Evolutionary conservation across 2,888 invertebrate species (phyloP).

Genomic region (Masnerella sp.): DNA sequence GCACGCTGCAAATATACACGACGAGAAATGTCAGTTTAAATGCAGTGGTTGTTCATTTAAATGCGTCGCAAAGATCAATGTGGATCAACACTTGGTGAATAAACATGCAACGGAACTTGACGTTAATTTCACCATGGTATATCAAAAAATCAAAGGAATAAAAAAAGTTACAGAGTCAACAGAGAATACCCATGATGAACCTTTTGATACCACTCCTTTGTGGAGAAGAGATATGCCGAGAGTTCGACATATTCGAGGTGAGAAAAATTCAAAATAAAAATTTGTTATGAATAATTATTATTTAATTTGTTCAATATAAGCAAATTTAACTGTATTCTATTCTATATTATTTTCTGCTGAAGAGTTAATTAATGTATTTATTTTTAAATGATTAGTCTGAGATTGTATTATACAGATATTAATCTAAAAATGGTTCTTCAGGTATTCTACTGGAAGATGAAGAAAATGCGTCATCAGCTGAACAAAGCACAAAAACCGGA

Average conservation of each 20-base stretch:
- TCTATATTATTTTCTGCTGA: too few species aligned
- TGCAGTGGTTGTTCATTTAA: constrained; percentile 84
- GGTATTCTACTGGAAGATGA: constrained; percentile 55
- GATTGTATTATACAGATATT: too few species aligned
- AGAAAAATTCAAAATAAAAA: constrained; percentile 61
- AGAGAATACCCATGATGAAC: constrained; percentile 69
- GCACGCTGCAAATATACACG: constrained; percentile 82
- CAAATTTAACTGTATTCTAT: too few species aligned
- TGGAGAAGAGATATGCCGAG: constrained; percentile 81
- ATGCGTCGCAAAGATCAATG: constrained; percentile 79
- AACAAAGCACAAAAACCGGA: constrained; percentile 53
- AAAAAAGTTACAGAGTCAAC: constrained; percentile 66
- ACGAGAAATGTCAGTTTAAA: constrained; percentile 84
- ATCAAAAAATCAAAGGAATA: constrained; percentile 78
- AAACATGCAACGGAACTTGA: constrained; percentile 79
- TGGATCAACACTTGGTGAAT: constrained; percentile 81
- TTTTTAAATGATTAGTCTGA: too few species aligned
- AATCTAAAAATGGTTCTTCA: too few species aligned
- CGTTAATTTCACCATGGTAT: constrained; percentile 75
- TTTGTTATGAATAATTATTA: constrained; percentile 61
- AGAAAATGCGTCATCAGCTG: constrained; percentile 34
- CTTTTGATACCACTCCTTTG: constrained; percentile 81
- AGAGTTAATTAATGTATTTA: too few species aligned
- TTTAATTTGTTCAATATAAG: too few species aligned
- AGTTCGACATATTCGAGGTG: constrained; percentile 81